phyloP scores from a whole-genome alignment of 2,113 vertebrate species.

The Tachycineta bicolor region DNA sequence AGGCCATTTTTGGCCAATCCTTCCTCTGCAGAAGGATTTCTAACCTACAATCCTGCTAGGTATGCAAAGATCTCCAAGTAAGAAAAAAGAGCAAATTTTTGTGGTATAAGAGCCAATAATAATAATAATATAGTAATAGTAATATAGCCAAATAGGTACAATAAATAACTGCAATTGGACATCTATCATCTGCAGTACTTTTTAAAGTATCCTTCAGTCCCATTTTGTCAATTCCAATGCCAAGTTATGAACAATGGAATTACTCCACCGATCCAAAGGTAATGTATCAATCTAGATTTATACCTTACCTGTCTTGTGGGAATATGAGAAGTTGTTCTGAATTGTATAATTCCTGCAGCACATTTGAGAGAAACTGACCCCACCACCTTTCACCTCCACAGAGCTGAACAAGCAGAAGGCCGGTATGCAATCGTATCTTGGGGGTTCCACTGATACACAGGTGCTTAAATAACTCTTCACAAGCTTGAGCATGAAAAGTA shows the following conservation, averaged over 20 bases:
- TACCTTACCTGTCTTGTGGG: conserved; percentile 91
- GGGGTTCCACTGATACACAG: conserved; percentile 97
- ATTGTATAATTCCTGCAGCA: conserved; percentile 98
- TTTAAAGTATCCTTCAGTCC: not conserved
- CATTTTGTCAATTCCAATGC: not conserved
- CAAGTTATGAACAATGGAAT: not conserved
- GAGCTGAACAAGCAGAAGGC: conserved; percentile 93
- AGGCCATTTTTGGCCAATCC: not conserved
- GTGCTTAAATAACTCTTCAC: conserved; percentile 98
- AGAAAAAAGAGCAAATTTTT: not conserved
- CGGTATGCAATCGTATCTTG: conserved; percentile 94
- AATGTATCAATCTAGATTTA: not conserved
- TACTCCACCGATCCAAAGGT: not conserved
- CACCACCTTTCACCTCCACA: conserved; percentile 98
- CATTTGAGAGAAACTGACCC: conserved; percentile 98
- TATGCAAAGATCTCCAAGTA: not conserved
- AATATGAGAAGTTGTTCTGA: conserved; percentile 98
- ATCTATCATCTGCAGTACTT: not conserved
- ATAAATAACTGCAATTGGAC: not conserved
- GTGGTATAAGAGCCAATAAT: not conserved
- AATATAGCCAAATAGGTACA: not conserved
- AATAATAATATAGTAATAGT: too few relatives aligned
- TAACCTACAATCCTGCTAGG: not conserved
- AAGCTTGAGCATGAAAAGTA: conserved; percentile 95
- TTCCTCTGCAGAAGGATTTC: too few relatives aligned